These are phyloP conservation scores for Eptesicus fuscus DNA, from an alignment of 2,113 vertebrate species.

Conservation along the genomic window DNA sequence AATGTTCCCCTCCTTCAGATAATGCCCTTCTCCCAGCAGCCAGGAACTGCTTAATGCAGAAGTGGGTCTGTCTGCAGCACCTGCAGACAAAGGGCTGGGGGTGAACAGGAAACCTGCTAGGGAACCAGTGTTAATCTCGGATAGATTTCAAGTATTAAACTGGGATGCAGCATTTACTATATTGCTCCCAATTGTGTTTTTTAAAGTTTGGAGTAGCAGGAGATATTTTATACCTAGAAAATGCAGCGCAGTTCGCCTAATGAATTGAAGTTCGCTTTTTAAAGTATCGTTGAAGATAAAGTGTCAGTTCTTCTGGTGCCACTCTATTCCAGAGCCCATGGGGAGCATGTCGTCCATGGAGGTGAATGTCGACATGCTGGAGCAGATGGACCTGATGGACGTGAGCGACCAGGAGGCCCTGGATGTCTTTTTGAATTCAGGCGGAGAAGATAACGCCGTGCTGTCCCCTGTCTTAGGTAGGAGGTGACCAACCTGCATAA, in stretches of 20 bases:
- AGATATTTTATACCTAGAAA: no score
- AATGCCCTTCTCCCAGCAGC: not conserved
- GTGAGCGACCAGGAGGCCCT: conserved; percentile 94
- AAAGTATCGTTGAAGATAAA: no score
- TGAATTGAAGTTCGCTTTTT: not conserved
- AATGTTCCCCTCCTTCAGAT: not conserved
- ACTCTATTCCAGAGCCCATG: conserved; percentile 83
- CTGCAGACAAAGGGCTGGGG: not conserved
- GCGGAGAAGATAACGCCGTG: conserved; percentile 83
- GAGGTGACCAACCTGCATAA: not conserved
- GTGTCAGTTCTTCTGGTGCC: not conserved
- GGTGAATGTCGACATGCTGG: conserved; percentile 91
- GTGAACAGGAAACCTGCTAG: not conserved
- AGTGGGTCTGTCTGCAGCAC: no score
- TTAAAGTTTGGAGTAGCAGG: not conserved
- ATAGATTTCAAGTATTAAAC: not conserved
- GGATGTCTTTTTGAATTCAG: conserved; percentile 94
- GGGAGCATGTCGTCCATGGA: conserved; percentile 98
- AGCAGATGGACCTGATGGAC: conserved; percentile 94
- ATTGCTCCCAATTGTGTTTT: not conserved
- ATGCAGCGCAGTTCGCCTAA: accelerated
- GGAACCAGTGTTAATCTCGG: no score
- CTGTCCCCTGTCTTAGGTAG: conserved; percentile 87
- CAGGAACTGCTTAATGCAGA: not conserved
- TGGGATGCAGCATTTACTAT: no score